phyloP scores from a whole-genome alignment of 2,113 vertebrate genomes.

The Columba livia region DNA sequence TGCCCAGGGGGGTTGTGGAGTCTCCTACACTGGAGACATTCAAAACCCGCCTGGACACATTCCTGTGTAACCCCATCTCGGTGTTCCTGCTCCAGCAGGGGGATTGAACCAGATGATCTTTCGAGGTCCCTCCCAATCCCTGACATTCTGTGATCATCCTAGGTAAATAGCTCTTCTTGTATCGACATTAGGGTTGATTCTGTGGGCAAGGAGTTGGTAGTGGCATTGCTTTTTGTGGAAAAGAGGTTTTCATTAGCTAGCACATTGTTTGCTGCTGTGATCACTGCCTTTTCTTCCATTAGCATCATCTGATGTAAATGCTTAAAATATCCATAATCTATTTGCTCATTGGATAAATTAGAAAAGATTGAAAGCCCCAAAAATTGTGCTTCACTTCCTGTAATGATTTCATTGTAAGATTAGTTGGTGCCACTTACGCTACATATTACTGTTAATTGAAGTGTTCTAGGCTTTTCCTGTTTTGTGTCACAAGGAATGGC shows the following conservation, averaged over 20 bases:
- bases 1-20: too few species aligned
- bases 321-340: not conserved
- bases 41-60: too few species aligned
- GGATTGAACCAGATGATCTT: too few species aligned
- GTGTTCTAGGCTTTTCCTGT: not conserved
- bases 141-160: too few species aligned
- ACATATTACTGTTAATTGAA: accelerated
- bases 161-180: not conserved
- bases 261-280: not conserved
- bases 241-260: not conserved
- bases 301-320: not conserved
- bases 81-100: too few species aligned
- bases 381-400: not conserved
- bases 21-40: too few species aligned
- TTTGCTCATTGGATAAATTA: not conserved
- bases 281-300: not conserved
- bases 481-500: not conserved
- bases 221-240: not conserved
- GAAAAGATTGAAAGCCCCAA: not conserved
- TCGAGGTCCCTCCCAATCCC: too few species aligned
- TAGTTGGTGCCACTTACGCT: not conserved
- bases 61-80: too few species aligned
- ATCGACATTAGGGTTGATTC: accelerated
- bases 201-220: not conserved
- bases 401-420: not conserved